A percentile compares a stretch with the other conserved stretches of the same genome.
These are phyloP conservation scores for Cerastis rubricosa DNA, from an alignment of 2,888 invertebrate species.

Conservation along the genomic window DNA sequence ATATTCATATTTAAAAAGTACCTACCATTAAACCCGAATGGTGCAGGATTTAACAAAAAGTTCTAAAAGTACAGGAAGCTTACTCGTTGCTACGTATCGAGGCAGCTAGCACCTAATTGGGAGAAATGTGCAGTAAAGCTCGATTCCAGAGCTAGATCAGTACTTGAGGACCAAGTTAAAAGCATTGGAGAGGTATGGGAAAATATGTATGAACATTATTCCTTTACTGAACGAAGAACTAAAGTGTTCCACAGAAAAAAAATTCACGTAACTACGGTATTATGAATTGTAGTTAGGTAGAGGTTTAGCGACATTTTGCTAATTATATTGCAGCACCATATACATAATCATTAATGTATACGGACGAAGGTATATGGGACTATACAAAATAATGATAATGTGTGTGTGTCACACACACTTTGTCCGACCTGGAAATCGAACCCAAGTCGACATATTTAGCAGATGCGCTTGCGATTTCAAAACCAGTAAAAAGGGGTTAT, in stretches of 20 bases:
- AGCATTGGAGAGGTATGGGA: neutral
- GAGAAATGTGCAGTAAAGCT: conserved; percentile 41
- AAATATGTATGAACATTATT: neutral
- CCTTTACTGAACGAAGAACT: neutral
- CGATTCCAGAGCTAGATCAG: conserved; percentile 15
- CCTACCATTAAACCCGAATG: neutral
- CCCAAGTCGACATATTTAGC: neutral
- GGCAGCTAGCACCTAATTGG: conserved; percentile 50
- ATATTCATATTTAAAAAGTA: neutral
- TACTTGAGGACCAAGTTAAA: conserved; percentile 23
- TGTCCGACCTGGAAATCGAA: neutral
- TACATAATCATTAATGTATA: too few relatives aligned
- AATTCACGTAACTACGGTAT: neutral
- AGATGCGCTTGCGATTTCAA: neutral
- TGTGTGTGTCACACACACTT: too few relatives aligned
- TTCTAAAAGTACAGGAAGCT: conserved; percentile 1
- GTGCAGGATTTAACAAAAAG: conserved; percentile 22
- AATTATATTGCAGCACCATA: neutral
- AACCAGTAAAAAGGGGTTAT: too few relatives aligned
- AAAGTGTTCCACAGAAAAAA: neutral
- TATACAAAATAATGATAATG: too few relatives aligned
- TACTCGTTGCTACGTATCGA: conserved; percentile 14
- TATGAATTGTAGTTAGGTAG: neutral
- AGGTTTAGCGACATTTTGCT: neutral
- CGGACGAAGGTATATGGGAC: too few relatives aligned